phyloP scores from a whole-genome alignment of 2,888 invertebrate genomes.

The Drosophila melanosoma region DNA sequence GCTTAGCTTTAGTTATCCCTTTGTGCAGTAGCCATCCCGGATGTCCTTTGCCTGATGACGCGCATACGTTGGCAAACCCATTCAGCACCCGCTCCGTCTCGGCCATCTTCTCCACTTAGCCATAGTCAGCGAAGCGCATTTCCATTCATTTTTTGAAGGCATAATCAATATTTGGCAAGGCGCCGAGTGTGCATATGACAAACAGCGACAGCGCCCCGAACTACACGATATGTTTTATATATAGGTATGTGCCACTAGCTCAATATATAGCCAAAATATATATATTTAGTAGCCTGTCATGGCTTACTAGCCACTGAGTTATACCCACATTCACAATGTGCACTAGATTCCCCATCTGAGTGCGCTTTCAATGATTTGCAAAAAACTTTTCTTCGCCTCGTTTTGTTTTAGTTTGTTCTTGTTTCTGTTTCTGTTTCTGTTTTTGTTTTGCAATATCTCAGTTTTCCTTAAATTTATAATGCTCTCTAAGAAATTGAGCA shows the following conservation, averaged over 20 bases:
- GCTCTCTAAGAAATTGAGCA: background rate
- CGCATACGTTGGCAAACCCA: conserved; percentile 48
- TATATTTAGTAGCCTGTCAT: conserved; percentile 22
- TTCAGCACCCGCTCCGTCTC: conserved; percentile 5
- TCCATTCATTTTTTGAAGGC: conserved; percentile 76
- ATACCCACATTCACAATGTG: conserved; percentile 39
- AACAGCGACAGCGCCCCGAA: conserved; percentile 67
- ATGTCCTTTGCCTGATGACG: conserved; percentile 66
- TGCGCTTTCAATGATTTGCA: conserved; percentile 69
- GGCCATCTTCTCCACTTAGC: conserved; percentile 28
- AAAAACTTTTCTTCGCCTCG: conserved; percentile 45
- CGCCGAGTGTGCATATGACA: conserved; percentile 77
- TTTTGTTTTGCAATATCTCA: conserved; percentile 11
- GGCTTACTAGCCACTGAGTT: conserved; percentile 31
- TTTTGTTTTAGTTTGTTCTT: conserved; percentile 21
- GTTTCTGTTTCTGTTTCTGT: conserved; percentile 25
- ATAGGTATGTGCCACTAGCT: conserved; percentile 3
- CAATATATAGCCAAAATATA: conserved; percentile 27
- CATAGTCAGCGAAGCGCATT: conserved; percentile 70
- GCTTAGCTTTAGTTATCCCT: conserved; percentile 24
- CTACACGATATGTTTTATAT: conserved; percentile 51
- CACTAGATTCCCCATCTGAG: conserved; percentile 55
- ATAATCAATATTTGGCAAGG: conserved; percentile 77
- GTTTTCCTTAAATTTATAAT: background rate
- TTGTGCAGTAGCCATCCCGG: conserved; percentile 66